A percentile compares a stretch with the other conserved stretches of the same genome.
These are phyloP conservation scores for Dendrocincla fuliginosa DNA, from an alignment of 2,797 vertebrate species.

Conservation along the genomic window DNA sequence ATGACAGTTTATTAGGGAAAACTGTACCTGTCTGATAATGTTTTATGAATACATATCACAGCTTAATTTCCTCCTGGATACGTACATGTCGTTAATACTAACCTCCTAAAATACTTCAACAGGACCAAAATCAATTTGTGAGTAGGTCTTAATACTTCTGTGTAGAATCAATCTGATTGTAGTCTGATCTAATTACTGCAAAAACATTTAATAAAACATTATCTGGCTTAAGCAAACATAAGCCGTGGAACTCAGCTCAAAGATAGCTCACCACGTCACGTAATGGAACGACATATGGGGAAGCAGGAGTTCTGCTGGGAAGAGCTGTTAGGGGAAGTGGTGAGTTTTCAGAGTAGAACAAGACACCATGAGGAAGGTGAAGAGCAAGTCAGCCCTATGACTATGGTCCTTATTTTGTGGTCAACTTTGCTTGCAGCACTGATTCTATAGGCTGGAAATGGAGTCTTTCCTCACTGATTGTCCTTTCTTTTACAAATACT, in stretches of 20 bases:
- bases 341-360: neutral
- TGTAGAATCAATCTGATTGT: neutral
- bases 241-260: slow-evolving; percentile 20
- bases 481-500: neutral
- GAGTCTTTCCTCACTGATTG: slow-evolving; percentile 9
- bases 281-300: neutral
- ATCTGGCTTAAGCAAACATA: slow-evolving; percentile 40
- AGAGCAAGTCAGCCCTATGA: neutral
- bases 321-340: neutral
- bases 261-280: neutral
- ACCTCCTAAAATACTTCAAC: slow-evolving; percentile 47
- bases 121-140: slow-evolving; percentile 46
- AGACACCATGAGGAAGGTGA: neutral
- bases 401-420: slow-evolving; percentile 22
- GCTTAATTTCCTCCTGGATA: slow-evolving; percentile 57
- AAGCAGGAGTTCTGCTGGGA: neutral
- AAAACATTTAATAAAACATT: slow-evolving; percentile 9
- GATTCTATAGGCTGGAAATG: neutral
- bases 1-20: slow-evolving; percentile 75
- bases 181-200: slow-evolving; percentile 7
- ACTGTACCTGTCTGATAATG: slow-evolving; percentile 64
- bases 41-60: slow-evolving; percentile 60
- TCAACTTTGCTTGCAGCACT: neutral
- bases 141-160: neutral
- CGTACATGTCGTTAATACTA: slow-evolving; percentile 47